phyloP scores from a whole-genome alignment of 2,113 vertebrate species.

The Hirundichthys speculiger region DNA sequence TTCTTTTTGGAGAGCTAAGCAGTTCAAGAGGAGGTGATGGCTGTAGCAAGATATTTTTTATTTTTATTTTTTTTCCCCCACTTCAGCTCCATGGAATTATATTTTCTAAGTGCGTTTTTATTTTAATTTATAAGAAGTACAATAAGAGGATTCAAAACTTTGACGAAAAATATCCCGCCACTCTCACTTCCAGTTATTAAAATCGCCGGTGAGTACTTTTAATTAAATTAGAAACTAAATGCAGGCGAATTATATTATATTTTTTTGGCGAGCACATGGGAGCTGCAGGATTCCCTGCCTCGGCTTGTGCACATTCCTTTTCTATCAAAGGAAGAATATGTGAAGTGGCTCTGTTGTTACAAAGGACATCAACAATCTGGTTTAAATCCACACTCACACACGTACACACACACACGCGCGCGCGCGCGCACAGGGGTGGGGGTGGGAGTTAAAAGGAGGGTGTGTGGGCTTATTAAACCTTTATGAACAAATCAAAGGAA shows the following conservation, averaged over 20 bases:
- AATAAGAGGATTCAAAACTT: too few relatives aligned
- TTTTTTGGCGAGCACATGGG: background rate
- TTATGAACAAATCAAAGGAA: slow-evolving; percentile 60
- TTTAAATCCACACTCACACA: slow-evolving; percentile 46
- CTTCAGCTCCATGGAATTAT: background rate
- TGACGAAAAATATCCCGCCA: too few relatives aligned
- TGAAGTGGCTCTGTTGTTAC: slow-evolving; percentile 70
- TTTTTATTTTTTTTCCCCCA: background rate
- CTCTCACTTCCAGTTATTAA: too few relatives aligned
- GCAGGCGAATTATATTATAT: too few relatives aligned
- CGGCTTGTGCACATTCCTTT: slow-evolving; percentile 38
- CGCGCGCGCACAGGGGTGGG: slow-evolving; percentile 4
- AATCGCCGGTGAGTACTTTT: too few relatives aligned
- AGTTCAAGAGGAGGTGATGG: slow-evolving; percentile 39
- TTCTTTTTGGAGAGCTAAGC: slow-evolving; percentile 24
- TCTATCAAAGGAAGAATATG: slow-evolving; percentile 58
- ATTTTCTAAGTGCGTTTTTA: background rate
- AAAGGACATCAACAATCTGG: slow-evolving; percentile 67
- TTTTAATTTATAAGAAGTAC: too few relatives aligned
- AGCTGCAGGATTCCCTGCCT: slow-evolving; percentile 23
- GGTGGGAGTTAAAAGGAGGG: background rate
- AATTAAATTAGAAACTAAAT: too few relatives aligned
- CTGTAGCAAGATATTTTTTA: too few relatives aligned
- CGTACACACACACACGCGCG: slow-evolving; percentile 7
- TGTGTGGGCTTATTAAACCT: slow-evolving; percentile 53